These are phyloP conservation scores for Cephus rjabovi DNA, from an alignment of 2,888 invertebrate species.

Conservation along the genomic window DNA sequence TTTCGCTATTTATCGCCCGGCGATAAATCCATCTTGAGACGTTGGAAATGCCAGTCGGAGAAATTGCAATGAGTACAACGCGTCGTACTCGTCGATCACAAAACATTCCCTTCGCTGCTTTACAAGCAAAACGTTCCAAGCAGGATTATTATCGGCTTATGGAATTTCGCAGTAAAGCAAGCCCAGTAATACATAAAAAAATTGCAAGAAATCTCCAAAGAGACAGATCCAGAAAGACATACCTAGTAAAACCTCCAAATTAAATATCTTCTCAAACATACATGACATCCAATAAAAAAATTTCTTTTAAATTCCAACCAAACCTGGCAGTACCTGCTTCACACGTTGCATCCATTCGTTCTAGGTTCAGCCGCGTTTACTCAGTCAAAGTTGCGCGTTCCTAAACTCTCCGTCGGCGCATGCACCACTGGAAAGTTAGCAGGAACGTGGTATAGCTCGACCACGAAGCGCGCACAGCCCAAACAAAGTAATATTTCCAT, in stretches of 20 bases:
- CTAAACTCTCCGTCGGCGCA: not conserved
- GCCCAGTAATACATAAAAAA: not conserved
- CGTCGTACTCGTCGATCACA: not conserved
- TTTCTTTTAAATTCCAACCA: not conserved
- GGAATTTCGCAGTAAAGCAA: not conserved
- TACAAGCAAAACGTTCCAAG: not conserved
- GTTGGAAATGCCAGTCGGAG: not conserved
- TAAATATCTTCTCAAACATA: too few species aligned
- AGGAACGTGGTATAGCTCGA: not conserved
- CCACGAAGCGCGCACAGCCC: not conserved
- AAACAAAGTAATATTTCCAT: not conserved
- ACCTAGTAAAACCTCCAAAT: not conserved
- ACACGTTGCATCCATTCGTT: not conserved
- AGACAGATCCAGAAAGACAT: not conserved
- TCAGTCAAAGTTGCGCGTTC: not conserved
- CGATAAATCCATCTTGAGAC: not conserved
- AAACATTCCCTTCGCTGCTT: not conserved
- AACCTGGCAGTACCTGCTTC: not conserved
- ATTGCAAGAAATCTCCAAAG: not conserved
- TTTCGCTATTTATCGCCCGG: not conserved
- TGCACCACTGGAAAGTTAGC: not conserved
- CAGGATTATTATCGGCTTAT: not conserved
- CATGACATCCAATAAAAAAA: not conserved
- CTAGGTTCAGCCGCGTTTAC: not conserved
- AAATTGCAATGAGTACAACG: not conserved